Percentiles rank a stretch among this genome's conserved stretches.
phyloP scores from a whole-genome alignment of 2,797 vertebrate species.

The Poecilia velifera region DNA sequence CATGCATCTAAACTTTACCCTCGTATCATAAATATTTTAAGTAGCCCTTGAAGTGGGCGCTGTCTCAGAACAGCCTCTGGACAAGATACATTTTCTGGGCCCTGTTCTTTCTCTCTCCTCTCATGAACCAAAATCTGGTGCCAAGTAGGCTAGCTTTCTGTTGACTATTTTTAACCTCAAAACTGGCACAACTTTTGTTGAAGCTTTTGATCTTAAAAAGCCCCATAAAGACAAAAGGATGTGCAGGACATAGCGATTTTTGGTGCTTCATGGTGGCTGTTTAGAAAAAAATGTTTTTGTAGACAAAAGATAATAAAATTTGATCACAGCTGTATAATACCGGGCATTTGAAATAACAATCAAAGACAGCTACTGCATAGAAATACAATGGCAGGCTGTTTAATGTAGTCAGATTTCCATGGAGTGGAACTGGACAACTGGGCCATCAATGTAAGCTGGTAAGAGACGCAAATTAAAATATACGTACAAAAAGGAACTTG shows the following conservation, averaged over 20 bases:
- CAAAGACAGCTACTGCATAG: neutral
- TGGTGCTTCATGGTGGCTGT: neutral
- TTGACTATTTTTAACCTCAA: conserved; percentile 11
- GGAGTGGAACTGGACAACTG: neutral
- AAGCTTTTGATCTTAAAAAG: conserved; percentile 3
- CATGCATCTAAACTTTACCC: conserved; percentile 45
- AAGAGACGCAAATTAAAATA: neutral
- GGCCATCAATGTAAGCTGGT: neutral
- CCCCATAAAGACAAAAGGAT: neutral
- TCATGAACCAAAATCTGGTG: conserved; percentile 36
- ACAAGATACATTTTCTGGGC: conserved; percentile 30
- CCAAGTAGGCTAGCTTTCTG: conserved; percentile 10
- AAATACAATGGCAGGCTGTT: neutral
- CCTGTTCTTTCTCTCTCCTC: conserved; percentile 30
- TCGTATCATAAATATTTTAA: conserved; percentile 57
- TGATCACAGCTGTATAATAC: neutral
- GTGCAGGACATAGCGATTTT: neutral
- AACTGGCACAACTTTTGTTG: neutral
- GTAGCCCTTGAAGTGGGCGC: conserved; percentile 42
- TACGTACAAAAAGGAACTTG: neutral
- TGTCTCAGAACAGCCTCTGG: conserved; percentile 43
- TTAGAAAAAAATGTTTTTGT: neutral
- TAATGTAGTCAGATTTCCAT: neutral
- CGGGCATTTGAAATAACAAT: neutral
- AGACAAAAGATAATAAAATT: neutral